Base-by-base conservation (phyloP, 2,113 vertebrate species). In the Salvelinus sp. region DNA sequence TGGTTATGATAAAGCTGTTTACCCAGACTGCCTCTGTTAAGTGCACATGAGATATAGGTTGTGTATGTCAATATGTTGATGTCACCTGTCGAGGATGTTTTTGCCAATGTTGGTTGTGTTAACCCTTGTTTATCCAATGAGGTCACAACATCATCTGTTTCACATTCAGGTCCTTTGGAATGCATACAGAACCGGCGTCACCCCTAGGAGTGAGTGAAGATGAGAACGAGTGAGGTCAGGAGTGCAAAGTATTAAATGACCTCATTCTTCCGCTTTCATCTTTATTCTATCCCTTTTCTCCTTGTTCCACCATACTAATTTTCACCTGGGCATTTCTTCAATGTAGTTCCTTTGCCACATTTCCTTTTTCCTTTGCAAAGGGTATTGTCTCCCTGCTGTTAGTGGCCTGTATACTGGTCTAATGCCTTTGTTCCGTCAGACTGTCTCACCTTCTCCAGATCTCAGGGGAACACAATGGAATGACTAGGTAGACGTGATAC, bases 331-430 rank as follows among this genome's bases (percentile, higher is more conserved):
- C 54, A 18, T 73, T 73, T 63, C 60, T 73, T 47, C 33, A 28
- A 70, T 50, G 16, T 65, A 22, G 48, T 77, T 30, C 63, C 47
- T 69, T 44, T 69, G 10, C 3, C 14, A 22, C 6, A 0, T 6
- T 22, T 60, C n/a, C 20, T 22, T 20, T 60, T 60, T n/a, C 58
- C 6, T 22, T 14, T 60, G 20, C 1, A 77, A 85, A 60, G 7
- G n/a, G 74, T 74, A 72, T 82, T 38, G 30, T 75, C 50, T 78
- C 60, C 54, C 78, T 70, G 83, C 87, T 79, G 79, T 71, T 84
- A 63, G 75, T 80, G 78, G 57, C 78, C 85, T 83, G 80, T 75
- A 71, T 18, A 0, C 69, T 90, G 88, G 85, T 81, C 50, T 4
- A 0, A 14, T 73, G 79, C 87, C 85, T 62, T 50, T 16, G 64